Evolutionary conservation across 1,140 invertebrate species (phyloP).

Genomic region (Plectrocnemia conspersa): DNA sequence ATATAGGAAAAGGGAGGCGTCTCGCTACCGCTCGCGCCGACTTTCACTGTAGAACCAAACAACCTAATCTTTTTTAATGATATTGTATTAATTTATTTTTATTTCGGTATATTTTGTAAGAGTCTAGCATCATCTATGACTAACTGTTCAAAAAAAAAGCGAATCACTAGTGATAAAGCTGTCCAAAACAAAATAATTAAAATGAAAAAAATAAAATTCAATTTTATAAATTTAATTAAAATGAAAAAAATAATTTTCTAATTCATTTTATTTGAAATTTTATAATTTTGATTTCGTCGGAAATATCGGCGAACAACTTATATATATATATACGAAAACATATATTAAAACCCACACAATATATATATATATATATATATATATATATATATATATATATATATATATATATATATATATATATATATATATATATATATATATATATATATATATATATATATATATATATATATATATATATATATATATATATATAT

Average conservation of each 20-base stretch:
- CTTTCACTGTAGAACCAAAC: too few relatives aligned
- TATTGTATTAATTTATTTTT: too few relatives aligned
- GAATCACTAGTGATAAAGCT: not conserved
- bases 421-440: not conserved
- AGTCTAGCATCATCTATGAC: too few relatives aligned
- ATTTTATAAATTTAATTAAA: too few relatives aligned
- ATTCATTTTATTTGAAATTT: not conserved
- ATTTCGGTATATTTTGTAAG: too few relatives aligned
- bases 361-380: not conserved
- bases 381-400: slow-evolving; percentile 2
- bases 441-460: not conserved
- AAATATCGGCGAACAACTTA: not conserved
- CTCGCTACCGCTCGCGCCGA: too few relatives aligned
- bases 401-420: slow-evolving; percentile 1
- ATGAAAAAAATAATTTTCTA: slow-evolving; percentile 1
- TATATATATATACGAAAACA: not conserved
- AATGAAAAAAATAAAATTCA: too few relatives aligned
- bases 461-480: slow-evolving; percentile 1
- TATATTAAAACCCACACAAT: not conserved
- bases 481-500: not conserved
- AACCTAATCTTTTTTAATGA: too few relatives aligned
- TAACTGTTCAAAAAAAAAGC: too few relatives aligned
- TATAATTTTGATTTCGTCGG: not conserved
- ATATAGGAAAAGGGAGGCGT: too few relatives aligned
- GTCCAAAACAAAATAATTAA: too few relatives aligned